Base-by-base conservation (phyloP, 2,888 invertebrate species). In the Chloromyia formosa region DNA sequence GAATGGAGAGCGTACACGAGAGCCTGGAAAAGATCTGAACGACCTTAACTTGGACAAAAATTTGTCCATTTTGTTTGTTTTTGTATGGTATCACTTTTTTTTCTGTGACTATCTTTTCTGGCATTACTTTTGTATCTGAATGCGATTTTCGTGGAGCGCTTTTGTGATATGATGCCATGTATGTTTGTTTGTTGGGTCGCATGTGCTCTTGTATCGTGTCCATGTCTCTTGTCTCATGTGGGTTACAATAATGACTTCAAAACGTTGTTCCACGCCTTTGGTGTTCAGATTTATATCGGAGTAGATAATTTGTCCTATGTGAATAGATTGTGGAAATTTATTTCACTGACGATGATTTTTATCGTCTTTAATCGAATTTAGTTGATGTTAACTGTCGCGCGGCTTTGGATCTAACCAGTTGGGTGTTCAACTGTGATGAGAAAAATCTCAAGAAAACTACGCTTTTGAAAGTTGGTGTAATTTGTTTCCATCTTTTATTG, bases 191-290 rank as follows among this genome's bases (percentile, higher is more conserved):
- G 16, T 64, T 64, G 64, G 45, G 23, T 49, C 14, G 66, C 14
- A 16, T 49, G 45, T 66, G 66, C 49, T 35, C 40, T 58, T 71
- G 71, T 35, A 35, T 71, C 27, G 68, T 49, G 49, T 68, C 23
- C 68, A 40, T 58, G 60, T 22, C 42, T 64, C 62, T 73, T 73
- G 61, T 62, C 64, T 54, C 74, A 74, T 76, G 76, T 76, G 76
- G 74, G 76, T 62, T 76, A 72, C 76, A 64, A 74, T 74, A 76
- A 76, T 74, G 75, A 72, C 75, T 75, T 69, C 68, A 76, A 75
- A 72, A 74, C 72, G 77, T 74, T 77, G 75, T 77, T 77, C 75
- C 74, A 77, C 75, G 77, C 77, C 77, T 77, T 77, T 73, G 73
- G 74, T 62, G 64, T 74, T 74, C 74, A 74, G 77, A 77, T 77